Percentiles rank a stretch among this genome's conserved stretches.
Conservation (phyloP, 2,113 vertebrate species). For the Chrysemys picta region DNA sequence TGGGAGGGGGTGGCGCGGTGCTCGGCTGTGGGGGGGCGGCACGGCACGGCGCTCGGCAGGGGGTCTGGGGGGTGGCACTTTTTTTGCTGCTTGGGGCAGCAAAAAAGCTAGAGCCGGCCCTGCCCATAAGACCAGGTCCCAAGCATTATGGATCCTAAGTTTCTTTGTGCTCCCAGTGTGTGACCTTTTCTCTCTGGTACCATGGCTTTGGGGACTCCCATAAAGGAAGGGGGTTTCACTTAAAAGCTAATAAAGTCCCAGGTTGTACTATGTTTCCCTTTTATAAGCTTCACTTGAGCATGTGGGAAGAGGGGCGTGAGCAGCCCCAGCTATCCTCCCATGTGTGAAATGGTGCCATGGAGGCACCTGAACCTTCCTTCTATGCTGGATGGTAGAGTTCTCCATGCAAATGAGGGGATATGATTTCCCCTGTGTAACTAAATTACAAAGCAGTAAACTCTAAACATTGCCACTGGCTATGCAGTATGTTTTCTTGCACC, state of each 20-base stretch:
- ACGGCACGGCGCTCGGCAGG: no score
- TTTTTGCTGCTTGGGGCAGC: no score
- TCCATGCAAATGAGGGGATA: accelerated
- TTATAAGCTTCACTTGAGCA: not conserved
- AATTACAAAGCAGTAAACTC: not conserved
- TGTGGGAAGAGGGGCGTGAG: not conserved
- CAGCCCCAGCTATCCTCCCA: not conserved
- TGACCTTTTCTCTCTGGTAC: not conserved
- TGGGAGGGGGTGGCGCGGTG: no score
- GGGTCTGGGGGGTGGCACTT: no score
- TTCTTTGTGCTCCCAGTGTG: not conserved
- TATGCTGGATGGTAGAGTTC: accelerated
- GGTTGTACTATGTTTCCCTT: not conserved
- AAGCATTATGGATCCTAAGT: accelerated
- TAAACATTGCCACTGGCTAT: not conserved
- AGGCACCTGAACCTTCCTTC: not conserved
- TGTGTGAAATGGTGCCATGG: not conserved
- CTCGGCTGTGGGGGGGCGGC: no score
- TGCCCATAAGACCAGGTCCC: not conserved
- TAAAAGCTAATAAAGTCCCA: not conserved
- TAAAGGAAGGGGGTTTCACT: not conserved
- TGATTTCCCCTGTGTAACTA: accelerated
- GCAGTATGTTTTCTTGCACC: not conserved
- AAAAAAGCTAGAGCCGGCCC: no score
- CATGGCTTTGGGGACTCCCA: not conserved